Base-by-base conservation (phyloP, 2,888 invertebrate species). In the Epirrhoe alternata region DNA sequence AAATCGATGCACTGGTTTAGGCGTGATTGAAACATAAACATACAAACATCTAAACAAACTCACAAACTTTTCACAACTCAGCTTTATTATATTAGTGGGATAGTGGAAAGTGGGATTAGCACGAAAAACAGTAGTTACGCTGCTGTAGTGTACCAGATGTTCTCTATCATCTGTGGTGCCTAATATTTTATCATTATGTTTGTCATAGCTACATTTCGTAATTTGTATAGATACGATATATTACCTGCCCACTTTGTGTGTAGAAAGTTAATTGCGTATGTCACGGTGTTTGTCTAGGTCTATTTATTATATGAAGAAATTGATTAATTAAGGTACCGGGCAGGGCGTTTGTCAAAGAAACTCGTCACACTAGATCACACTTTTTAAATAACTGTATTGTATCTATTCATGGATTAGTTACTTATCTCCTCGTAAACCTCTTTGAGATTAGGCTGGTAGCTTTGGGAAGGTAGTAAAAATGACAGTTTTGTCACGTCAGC, bases 251-350 rank as follows among this genome's bases (percentile, higher is more conserved):
- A 63, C 60, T 68, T 70, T 65, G 64, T 63, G 56, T 49, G 63
- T 56, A 65, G 72, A 76, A 70, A 76, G 71, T 59, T 66, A 63
- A 60, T 68, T 69, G 53, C 64, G 64, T 57, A 51, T 66, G 64
- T 57, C 54, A 64, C 60, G 61, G 24, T 64, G 54, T 62, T 61
- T 64, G 53, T 62, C 61, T 54, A 66, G 30, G 64, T 47, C 55
- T 63, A 45, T 33, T 57, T 66, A 8, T 61, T 60, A 38, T 66
- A 16, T 42, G 47, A 30, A 45, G 35, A 53, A 52, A 50, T 38
- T 17, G 53, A 62, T 56, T 57, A 31, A 60, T 47, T 42, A 42
- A 4, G 12, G 12, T 12, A 10, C 12, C 12, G 12, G 12, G 38
- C 38, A 42, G 38, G 38, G 10, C 10, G 10, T 42, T 42, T 42